Evolutionary conservation across 2,113 vertebrate genomes (phyloP).

Genomic region (Fukomys damarensis): DNA sequence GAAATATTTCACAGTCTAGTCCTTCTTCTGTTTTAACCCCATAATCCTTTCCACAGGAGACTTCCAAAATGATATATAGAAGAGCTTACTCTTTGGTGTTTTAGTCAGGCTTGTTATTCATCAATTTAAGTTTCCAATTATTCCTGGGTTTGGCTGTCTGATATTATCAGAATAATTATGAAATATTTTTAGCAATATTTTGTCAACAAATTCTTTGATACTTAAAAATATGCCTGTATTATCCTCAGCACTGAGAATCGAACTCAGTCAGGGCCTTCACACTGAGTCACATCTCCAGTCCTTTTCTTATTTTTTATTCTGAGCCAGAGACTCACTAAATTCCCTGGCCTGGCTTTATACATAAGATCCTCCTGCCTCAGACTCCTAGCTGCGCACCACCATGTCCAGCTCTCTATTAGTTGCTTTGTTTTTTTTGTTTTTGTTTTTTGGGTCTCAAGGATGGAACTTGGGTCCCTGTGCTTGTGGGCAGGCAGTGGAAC

Average conservation of each 20-base stretch:
- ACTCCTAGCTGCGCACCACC: neutral
- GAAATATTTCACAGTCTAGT: neutral
- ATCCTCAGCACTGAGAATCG: neutral
- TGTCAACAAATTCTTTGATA: slow-evolving; percentile 35
- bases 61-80: slow-evolving; percentile 1
- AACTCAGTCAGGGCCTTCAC: neutral
- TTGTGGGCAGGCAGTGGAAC: too few species aligned
- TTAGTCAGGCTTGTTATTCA: slow-evolving; percentile 31
- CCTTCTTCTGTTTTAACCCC: slow-evolving; percentile 18
- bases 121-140: slow-evolving; percentile 59
- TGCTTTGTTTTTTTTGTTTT: too few species aligned
- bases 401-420: neutral
- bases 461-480: too few species aligned
- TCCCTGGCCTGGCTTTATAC: neutral
- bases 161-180: slow-evolving; percentile 37
- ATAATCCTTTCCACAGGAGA: neutral
- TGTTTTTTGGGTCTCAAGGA: too few species aligned
- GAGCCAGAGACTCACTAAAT: neutral
- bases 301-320: neutral
- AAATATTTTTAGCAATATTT: slow-evolving; percentile 16
- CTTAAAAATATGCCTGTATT: neutral
- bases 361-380: neutral
- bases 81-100: slow-evolving; percentile 24
- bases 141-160: slow-evolving; percentile 44
- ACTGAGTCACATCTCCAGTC: neutral